Conservation (phyloP, 2,797 vertebrate species). For the Esox masquinongy region DNA sequence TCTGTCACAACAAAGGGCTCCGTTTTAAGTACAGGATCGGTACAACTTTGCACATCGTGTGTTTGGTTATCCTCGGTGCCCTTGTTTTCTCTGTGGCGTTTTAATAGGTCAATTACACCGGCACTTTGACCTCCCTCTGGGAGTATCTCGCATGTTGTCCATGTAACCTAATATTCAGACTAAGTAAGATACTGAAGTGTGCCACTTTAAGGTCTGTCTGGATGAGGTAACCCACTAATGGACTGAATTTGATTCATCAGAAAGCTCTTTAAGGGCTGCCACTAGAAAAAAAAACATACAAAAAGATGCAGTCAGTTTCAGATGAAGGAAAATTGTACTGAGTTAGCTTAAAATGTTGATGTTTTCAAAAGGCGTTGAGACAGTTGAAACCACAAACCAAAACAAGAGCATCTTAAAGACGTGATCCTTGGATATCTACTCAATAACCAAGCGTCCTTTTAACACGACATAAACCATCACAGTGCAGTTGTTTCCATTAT, state of each 20-base stretch:
- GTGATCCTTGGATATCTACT: not conserved
- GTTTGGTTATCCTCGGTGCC: not conserved
- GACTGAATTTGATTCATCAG: not conserved
- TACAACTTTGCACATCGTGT: not conserved
- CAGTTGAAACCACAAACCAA: not conserved
- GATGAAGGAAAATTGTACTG: not conserved
- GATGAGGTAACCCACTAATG: not conserved
- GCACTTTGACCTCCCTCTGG: not conserved
- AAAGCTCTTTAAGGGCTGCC: not conserved
- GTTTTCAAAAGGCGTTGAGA: not conserved
- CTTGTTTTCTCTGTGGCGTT: too few relatives aligned
- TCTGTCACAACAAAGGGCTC: too few relatives aligned
- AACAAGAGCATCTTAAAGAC: not conserved
- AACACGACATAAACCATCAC: not conserved
- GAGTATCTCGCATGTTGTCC: not conserved
- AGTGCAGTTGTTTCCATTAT: not conserved
- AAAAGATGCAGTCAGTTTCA: not conserved
- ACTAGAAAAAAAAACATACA: not conserved
- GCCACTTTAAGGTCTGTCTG: not conserved
- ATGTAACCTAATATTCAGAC: constrained; percentile 1
- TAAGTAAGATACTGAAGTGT: not conserved
- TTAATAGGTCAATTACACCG: not conserved
- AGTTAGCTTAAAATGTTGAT: not conserved
- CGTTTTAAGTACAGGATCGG: too few relatives aligned
- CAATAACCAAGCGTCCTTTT: not conserved